These are phyloP conservation scores for Lepidochrysops patricia DNA, from an alignment of 2,888 invertebrate species.

Conservation along the genomic window DNA sequence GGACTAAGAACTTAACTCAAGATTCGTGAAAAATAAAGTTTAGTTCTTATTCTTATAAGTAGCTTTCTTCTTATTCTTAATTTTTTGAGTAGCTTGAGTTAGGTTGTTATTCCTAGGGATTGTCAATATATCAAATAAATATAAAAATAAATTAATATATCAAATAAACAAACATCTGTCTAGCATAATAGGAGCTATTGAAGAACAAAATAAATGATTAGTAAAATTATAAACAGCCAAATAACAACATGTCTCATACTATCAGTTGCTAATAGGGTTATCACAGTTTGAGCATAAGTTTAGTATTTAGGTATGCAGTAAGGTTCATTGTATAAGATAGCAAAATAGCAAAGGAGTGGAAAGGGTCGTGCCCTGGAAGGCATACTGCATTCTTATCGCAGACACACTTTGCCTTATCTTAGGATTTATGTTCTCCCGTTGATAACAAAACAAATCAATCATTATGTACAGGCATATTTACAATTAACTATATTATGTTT, in stretches of 20 bases:
- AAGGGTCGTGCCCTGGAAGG: constrained; percentile 65
- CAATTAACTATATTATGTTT: constrained; percentile 11
- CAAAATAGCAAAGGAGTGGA: constrained; percentile 32
- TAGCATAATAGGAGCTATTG: neutral
- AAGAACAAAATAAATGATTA: neutral
- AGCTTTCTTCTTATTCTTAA: neutral
- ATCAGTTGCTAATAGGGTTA: constrained; percentile 19
- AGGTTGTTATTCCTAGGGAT: too few relatives aligned
- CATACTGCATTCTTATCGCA: constrained; percentile 63
- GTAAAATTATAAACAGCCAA: neutral
- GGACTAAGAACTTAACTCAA: too few relatives aligned
- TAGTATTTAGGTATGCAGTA: constrained; percentile 20
- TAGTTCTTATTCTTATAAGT: too few relatives aligned
- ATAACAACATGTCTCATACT: constrained; percentile 1
- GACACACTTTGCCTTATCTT: constrained; percentile 61
- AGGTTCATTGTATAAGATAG: constrained; percentile 43
- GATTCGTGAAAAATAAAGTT: too few relatives aligned
- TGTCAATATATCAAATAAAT: too few relatives aligned
- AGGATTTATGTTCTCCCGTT: constrained; percentile 54
- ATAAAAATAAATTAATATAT: too few relatives aligned
- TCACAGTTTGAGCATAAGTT: constrained; percentile 17
- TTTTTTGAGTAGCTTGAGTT: too few relatives aligned
- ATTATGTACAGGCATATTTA: constrained; percentile 26
- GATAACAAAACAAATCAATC: constrained; percentile 51
- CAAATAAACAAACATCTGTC: neutral